A percentile compares a stretch with the other conserved stretches of the same genome.
Conservation (phyloP, 1,140 invertebrate genomes). For the Wiebesia pumilae region DNA sequence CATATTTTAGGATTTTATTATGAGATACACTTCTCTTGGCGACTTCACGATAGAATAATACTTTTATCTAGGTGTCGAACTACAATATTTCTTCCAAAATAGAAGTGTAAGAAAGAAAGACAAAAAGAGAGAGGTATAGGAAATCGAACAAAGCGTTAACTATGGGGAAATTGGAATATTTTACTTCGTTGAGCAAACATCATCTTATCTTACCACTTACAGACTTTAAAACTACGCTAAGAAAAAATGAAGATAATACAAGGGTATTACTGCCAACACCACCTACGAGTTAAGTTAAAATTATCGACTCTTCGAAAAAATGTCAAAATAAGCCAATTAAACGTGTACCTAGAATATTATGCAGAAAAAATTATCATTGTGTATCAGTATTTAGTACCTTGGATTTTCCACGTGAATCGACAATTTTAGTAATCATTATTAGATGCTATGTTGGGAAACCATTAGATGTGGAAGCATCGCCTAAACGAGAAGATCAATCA, state of each 20-base stretch:
- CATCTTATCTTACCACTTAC: not conserved
- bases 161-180: conserved; percentile 37
- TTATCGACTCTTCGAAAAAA: conserved; percentile 58
- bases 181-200: conserved; percentile 46
- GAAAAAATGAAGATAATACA: not conserved
- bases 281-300: conserved; percentile 54
- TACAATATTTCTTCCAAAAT: not conserved
- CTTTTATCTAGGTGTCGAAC: conserved; percentile 21
- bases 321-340: conserved; percentile 35
- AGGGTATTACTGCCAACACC: not conserved
- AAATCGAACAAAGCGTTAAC: not conserved
- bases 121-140: not conserved
- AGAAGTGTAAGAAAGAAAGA: not conserved
- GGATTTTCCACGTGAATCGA: not conserved
- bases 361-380: not conserved
- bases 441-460: not conserved
- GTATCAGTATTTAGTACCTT: not conserved
- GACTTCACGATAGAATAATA: conserved; percentile 42
- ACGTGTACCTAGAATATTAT: not conserved
- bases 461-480: not conserved
- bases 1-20: conserved; percentile 31
- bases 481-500: not conserved
- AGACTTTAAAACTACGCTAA: not conserved
- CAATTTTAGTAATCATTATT: not conserved
- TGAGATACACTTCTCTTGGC: not conserved